These are phyloP conservation scores for Aix galericulata DNA, from an alignment of 2,113 vertebrate genomes.

Conservation along the genomic window DNA sequence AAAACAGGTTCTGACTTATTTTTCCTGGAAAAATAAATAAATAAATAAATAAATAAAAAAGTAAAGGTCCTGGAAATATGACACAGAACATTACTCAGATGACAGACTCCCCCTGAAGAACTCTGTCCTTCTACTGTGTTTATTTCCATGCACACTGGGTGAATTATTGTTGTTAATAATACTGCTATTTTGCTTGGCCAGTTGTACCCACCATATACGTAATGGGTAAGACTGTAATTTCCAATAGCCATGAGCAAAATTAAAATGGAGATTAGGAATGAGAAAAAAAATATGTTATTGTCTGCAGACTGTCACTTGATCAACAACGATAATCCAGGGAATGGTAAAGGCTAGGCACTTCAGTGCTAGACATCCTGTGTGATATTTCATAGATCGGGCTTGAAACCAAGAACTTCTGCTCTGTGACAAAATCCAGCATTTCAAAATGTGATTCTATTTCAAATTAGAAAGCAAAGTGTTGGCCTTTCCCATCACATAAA, in stretches of 20 bases:
- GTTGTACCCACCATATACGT: neutral
- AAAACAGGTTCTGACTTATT: neutral
- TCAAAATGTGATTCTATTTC: neutral
- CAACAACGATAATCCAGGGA: neutral
- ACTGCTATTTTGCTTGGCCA: neutral
- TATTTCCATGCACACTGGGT: neutral
- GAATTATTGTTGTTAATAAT: neutral
- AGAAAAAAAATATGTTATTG: neutral
- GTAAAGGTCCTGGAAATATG: neutral
- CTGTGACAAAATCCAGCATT: neutral
- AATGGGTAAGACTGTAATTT: neutral
- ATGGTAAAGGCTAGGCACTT: neutral
- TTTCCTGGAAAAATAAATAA: neutral
- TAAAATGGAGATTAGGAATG: neutral
- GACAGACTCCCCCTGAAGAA: neutral
- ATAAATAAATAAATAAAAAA: neutral
- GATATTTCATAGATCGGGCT: neutral
- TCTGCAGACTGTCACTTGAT: neutral
- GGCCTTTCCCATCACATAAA: neutral
- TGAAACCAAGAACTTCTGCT: neutral
- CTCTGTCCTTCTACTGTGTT: neutral
- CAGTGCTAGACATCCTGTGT: neutral
- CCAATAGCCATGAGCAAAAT: neutral
- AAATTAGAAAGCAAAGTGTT: neutral
- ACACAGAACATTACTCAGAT: neutral